Conservation (phyloP, 2,113 vertebrate genomes). For the Cyanistes caeruleus region DNA sequence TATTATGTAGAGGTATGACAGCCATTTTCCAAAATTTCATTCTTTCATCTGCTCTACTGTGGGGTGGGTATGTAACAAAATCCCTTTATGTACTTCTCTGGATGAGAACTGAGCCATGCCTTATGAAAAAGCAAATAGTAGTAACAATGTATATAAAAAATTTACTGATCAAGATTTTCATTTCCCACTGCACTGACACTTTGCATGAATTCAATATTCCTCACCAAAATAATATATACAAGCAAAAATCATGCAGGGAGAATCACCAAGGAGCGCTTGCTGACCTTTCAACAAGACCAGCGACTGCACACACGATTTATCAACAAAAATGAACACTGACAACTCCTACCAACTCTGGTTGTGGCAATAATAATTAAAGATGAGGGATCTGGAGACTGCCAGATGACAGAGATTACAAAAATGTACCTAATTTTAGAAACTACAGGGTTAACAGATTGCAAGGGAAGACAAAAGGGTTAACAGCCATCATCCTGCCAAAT, state of each 20-base stretch:
- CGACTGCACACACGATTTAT: neutral
- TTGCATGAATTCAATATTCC: neutral
- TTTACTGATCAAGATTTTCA: neutral
- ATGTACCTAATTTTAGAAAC: neutral
- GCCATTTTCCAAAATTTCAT: neutral
- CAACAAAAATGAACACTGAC: neutral
- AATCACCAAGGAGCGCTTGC: neutral
- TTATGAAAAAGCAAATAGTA: neutral
- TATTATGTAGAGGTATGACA: neutral
- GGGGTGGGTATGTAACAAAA: neutral
- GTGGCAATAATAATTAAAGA: neutral
- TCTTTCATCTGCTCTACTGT: neutral
- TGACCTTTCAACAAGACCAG: neutral
- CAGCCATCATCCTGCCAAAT: neutral
- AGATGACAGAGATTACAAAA: constrained; percentile 6
- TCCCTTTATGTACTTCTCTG: neutral
- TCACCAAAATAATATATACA: neutral
- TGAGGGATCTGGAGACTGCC: neutral
- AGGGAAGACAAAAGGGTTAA: constrained; percentile 2
- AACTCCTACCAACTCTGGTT: neutral
- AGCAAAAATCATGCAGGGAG: neutral
- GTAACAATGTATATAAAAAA: neutral
- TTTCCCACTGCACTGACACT: neutral
- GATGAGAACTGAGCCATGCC: neutral
- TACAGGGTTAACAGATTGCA: neutral